Percentiles rank a stretch among this genome's conserved stretches.
These are phyloP conservation scores for Eustalomyia histrio DNA, from an alignment of 2,888 invertebrate genomes.

Conservation along the genomic window DNA sequence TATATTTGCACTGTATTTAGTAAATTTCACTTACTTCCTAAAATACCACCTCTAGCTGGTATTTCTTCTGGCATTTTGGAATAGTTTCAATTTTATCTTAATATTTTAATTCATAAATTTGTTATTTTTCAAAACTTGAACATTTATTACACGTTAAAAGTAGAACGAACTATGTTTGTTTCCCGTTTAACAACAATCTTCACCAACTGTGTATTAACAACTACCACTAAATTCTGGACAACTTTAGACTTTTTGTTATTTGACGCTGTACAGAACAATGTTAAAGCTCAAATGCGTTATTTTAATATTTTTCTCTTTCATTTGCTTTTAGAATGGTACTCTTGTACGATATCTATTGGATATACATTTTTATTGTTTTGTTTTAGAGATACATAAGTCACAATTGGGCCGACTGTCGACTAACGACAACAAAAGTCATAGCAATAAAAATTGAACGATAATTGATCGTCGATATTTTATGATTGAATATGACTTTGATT, in stretches of 20 bases:
- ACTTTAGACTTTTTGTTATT: slow-evolving; percentile 54
- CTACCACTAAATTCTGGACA: slow-evolving; percentile 63
- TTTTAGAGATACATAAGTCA: no score
- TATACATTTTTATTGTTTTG: no score
- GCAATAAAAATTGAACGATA: no score
- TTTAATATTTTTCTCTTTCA: neutral
- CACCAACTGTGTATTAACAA: slow-evolving; percentile 53
- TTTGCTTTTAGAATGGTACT: neutral
- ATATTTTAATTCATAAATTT: slow-evolving; percentile 30
- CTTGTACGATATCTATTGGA: neutral
- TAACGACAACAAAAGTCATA: no score
- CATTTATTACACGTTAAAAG: neutral
- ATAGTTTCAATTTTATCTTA: slow-evolving; percentile 25
- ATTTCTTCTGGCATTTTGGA: slow-evolving; percentile 80
- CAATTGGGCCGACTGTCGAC: no score
- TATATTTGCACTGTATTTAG: neutral
- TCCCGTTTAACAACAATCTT: slow-evolving; percentile 50
- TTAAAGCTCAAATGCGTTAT: neutral
- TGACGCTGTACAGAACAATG: neutral
- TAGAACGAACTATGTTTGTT: neutral
- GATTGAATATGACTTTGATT: no score
- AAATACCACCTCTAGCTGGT: slow-evolving; percentile 82
- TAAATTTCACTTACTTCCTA: slow-evolving; percentile 81
- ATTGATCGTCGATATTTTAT: no score
- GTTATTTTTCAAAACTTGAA: neutral